Conservation (phyloP, 2,888 invertebrate genomes). For the Lasioglossum figueresi region DNA sequence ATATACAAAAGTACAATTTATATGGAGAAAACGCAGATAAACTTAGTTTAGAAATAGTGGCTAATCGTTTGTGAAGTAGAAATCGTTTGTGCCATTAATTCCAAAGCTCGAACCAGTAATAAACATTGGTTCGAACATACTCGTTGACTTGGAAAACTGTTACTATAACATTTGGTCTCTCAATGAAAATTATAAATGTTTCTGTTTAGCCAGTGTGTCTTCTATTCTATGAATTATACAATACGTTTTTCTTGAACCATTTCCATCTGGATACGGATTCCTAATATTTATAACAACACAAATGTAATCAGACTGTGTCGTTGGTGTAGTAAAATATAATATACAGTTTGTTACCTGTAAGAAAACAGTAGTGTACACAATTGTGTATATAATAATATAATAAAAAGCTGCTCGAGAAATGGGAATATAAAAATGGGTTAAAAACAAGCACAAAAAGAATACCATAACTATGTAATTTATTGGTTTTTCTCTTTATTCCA, state of each 20-base stretch:
- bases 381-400: conserved; percentile 70
- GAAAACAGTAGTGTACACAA: conserved; percentile 55
- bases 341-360: conserved; percentile 54
- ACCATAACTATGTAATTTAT: conserved; percentile 66
- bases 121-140: conserved; percentile 28
- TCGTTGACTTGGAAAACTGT: conserved; percentile 4
- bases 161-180: conserved; percentile 4
- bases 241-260: conserved; percentile 37
- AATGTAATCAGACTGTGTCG: conserved; percentile 55
- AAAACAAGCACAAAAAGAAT: conserved; percentile 81
- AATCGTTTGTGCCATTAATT: conserved; percentile 46
- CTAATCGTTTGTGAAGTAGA: not conserved
- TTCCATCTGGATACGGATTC: conserved; percentile 45
- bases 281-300: conserved; percentile 60
- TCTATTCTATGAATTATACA: conserved; percentile 48
- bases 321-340: conserved; percentile 62
- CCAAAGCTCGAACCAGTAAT: conserved; percentile 37
- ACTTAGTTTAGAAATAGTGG: not conserved
- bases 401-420: conserved; percentile 74
- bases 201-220: conserved; percentile 42
- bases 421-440: conserved; percentile 76
- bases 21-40: not conserved
- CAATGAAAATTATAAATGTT: conserved; percentile 27
- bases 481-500: conserved; percentile 76
- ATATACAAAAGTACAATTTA: not conserved